Conservation (phyloP, 30 jellyfish, hydroid and myxozoan genomes). For the Aurelia sp. region DNA sequence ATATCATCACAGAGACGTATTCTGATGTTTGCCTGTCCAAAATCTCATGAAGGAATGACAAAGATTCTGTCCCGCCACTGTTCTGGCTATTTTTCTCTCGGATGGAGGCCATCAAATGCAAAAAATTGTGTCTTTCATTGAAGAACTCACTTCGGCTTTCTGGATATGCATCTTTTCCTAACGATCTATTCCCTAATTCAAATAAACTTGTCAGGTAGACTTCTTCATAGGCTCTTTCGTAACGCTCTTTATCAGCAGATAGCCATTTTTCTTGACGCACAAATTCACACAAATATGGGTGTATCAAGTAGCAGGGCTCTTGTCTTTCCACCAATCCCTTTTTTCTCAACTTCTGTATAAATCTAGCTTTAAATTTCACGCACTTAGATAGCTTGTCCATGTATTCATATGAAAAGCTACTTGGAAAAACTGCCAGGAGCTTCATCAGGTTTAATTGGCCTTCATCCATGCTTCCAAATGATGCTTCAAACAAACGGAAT, state of each 20-base stretch:
- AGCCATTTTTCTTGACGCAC: constrained; percentile 2
- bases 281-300: constrained; percentile 22
- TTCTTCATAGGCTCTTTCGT: background rate
- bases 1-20: constrained; percentile 9
- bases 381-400: background rate
- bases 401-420: constrained; percentile 21
- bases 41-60: background rate
- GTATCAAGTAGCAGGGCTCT: background rate
- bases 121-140: constrained; percentile 25
- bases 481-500: background rate
- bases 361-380: background rate
- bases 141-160: constrained; percentile 16
- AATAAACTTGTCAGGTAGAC: background rate
- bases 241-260: background rate
- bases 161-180: constrained; percentile 17
- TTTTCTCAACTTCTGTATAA: background rate
- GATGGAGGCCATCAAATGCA: background rate
- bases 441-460: constrained; percentile 5
- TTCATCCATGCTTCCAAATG: background rate
- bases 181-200: constrained; percentile 6
- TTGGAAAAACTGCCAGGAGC: constrained; percentile 50
- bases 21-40: constrained; percentile 4
- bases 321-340: background rate
- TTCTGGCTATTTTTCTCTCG: background rate
- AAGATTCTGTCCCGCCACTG: no score